Base-by-base conservation (phyloP, 2,888 invertebrate genomes). In the Alsophila aescularia region DNA sequence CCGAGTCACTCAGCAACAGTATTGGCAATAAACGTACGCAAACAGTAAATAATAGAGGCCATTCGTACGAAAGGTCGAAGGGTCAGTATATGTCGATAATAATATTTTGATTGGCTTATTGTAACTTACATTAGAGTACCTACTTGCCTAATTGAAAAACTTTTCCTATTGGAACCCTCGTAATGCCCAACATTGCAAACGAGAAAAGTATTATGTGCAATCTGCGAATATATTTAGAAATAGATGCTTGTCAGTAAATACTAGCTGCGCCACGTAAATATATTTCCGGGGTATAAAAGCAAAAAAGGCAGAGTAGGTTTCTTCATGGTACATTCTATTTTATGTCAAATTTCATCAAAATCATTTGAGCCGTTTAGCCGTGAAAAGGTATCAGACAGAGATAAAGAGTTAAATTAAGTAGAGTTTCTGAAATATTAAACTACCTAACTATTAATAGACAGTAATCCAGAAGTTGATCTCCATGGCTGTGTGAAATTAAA, bases 131-230 rank as follows among this genome's bases (percentile, higher is more conserved):
- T 59, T 59, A 59, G 61, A 60, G 54, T 56, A 62, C 62, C 58
- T 56, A 62, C 62, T 59, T 61, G 52, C 48, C 55, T 66, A 67
- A 67, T 66, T 66, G 66, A 60, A 64, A 67, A 67, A 66, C 32
- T 67, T 67, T 63, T 54, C 58, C 59, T 54, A 63, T 63, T 58
- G 47, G 47, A 49, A 37, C 47, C 51, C 52, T 57, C 56, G 29
- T 53, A 12, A 44, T 48, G 47, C 47, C 16, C 47, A 52, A 52
- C 39, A 40, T 48, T 41, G 37, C 34, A 42, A 42, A 37, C 42
- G 45, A 60, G 45, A 56, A 49, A 56, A 57, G 35, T 54, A 42
- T 51, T 31, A 32, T 55, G 24, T 24, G 24, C 21, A 12, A 32
- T 10, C 32, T 13, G 41, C 24, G 35, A 45, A 41, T 37, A 36